Percentiles rank a stretch among this genome's conserved stretches.
Evolutionary conservation across 2,888 invertebrate species (phyloP).

Genomic region (Phanerotoma sp.): DNA sequence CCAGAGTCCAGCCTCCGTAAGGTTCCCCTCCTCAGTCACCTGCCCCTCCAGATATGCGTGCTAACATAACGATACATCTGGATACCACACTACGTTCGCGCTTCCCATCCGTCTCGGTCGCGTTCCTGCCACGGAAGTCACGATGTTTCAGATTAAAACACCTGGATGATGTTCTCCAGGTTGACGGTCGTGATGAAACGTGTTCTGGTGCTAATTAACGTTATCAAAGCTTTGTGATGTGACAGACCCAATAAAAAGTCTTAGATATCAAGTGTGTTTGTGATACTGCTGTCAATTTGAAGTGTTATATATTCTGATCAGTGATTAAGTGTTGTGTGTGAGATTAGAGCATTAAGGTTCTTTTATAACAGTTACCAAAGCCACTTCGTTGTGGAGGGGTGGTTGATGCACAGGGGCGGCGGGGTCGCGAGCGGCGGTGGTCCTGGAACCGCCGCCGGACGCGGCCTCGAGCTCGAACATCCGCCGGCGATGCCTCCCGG

Average conservation of each 20-base stretch:
- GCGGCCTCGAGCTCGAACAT: conserved; percentile 62
- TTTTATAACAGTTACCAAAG: conserved; percentile 21
- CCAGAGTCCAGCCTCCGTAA: conserved; percentile 14
- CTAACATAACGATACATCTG: conserved; percentile 40
- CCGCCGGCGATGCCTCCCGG: conserved; percentile 48
- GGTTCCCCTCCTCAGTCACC: conserved; percentile 10
- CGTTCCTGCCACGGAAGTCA: neutral
- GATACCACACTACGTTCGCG: conserved; percentile 27
- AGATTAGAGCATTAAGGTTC: conserved; percentile 8
- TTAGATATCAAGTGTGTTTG: conserved; percentile 16
- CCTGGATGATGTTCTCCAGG: neutral
- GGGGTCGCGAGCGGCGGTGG: conserved; percentile 76
- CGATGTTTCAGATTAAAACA: conserved; percentile 1
- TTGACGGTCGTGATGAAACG: neutral
- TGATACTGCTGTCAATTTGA: too few relatives aligned
- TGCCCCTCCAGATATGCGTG: conserved; percentile 22
- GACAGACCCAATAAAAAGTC: neutral
- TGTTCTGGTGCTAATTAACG: neutral
- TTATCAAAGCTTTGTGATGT: conserved; percentile 7
- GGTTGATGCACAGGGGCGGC: conserved; percentile 76
- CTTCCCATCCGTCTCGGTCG: conserved; percentile 22
- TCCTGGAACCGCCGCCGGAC: conserved; percentile 67
- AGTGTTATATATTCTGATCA: too few relatives aligned
- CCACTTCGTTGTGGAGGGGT: conserved; percentile 53
- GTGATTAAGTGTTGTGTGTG: conserved; percentile 23